Evolutionary conservation across 37 sponge, comb jelly and placozoan genomes (phyloP), one percentile per base, ranked within the genome.

Genomic region (Chondrosia reniformis): DNA sequence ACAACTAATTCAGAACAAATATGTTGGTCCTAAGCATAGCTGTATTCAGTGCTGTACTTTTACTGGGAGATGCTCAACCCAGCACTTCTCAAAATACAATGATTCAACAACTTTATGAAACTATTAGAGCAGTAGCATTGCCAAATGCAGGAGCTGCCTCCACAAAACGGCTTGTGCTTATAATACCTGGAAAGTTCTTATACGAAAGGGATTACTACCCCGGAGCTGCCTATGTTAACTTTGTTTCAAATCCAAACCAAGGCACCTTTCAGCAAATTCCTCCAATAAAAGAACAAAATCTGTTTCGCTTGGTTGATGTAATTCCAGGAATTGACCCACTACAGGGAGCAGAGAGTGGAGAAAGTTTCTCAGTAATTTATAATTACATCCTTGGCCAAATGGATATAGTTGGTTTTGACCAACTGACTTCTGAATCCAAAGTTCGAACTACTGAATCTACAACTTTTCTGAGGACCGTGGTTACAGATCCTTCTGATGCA

Each of bases 201-300:
- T 81, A 81, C 57, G 81, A 81, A 36, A 75, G 67, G 66, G 87
- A 86, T 73, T 86, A 86, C 73, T 81, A 67, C 52, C 87, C 82
- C 8, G 87, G 87, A 21, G 31, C 41, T 0, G 82, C 65, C 25
- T 86, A 86, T 61, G 34, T 79, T 27, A 57, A 61, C 17, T 46
- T 45, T 27, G 19, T 74, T 25, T 61, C 73, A 45, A 58, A 22
- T 10, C 41, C 38, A 13, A 45, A 55, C 34, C 32, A 63, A 21
- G 75, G 45, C 0, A 39, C 41, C 24, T 57, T 67, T 33, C 52
- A 77, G 22, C 33, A n/a, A 39, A 84, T 84, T 39, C 87, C 87
- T 31, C 83, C 78, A 10, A 64, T 69, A 45, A 77, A 81, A 24
- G 81, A 81, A 83, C 82, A 86, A 46, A 86, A 86, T 32, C 71